Evolutionary conservation across 2,113 vertebrate genomes (phyloP).

Genomic region (Cromileptes altivelis): DNA sequence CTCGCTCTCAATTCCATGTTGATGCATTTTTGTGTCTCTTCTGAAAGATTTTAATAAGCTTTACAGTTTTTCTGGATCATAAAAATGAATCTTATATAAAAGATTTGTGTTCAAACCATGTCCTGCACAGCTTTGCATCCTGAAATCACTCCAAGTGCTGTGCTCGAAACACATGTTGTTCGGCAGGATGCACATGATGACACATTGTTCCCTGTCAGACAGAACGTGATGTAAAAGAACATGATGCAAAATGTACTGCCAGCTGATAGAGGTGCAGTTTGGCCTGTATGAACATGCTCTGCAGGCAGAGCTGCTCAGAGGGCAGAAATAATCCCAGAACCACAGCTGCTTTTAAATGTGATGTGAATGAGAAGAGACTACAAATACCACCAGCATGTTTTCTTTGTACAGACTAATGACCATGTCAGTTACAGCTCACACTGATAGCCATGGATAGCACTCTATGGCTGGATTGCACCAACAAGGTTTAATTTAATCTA

Average conservation of each 20-base stretch:
- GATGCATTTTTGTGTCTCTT: constrained; percentile 3
- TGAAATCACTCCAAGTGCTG: background rate
- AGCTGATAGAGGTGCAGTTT: background rate
- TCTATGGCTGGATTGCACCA: no score
- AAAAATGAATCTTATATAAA: background rate
- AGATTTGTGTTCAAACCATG: background rate
- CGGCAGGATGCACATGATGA: constrained; percentile 9
- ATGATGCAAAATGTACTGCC: background rate
- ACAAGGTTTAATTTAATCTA: no score
- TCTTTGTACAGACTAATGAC: background rate
- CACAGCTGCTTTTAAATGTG: background rate
- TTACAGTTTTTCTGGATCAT: background rate
- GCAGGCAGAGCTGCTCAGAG: background rate
- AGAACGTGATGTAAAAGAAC: constrained; percentile 7
- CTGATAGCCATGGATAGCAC: background rate
- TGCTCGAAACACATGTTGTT: background rate
- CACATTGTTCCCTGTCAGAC: background rate
- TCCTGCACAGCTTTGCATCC: background rate
- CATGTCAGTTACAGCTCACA: background rate
- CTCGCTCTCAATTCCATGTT: background rate
- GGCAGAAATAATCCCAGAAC: background rate
- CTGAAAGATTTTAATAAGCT: background rate
- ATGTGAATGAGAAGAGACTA: background rate
- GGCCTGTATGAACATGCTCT: constrained; percentile 15
- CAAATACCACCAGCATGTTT: background rate